Base-by-base conservation (phyloP, 1,140 invertebrate species). In the Temnothorax longispinosus region DNA sequence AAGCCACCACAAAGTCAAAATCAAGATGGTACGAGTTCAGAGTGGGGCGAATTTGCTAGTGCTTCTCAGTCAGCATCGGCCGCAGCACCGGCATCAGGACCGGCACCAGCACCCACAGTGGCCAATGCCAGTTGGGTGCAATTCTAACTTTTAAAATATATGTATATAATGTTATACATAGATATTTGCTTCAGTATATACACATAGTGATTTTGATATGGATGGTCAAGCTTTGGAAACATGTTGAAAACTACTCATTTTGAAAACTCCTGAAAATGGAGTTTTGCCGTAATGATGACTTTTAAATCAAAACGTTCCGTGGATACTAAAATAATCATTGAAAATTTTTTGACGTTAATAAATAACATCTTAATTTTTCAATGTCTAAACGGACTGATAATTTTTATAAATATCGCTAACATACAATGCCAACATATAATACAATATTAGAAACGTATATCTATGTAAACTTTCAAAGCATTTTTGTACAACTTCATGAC, bases 41-140 rank as follows among this genome's bases (percentile, higher is more conserved):
- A 97, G 88, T 98, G 98, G 98, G 97, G 97, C 44, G 98, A 98
- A 92, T 98, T 98, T 93, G 97, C 97, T 81, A 96, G 95, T 81
- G 94, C 94, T 71, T 95, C 94, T 21, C 94, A 95, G 87, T 94
- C 93, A 90, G 91, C 93, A 86, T 75, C 93, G 60, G 92, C 95
- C 87, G 93, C 96, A 93, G 94, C 96, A 91, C 94, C 92, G 32
- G 35, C 77, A 92, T 94, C 92, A 38, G 41, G 65, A 82, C n/a
- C 93, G 11, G 65, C 41, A 27, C 95, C 91, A 21, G 44, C 80
- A 74, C n/a, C 93, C 60, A 67, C 94, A 76, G 89, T 93, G 58
- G 94, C 95, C 82, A 97, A 97, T 93, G 95, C 96, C 54, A 97
- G 96, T 94, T 97, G 97, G 97, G 97, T 97, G 86, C 97, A 97